A percentile compares a stretch with the other conserved stretches of the same genome.
These are phyloP conservation scores for Ganaspis brasiliensis DNA, from an alignment of 2,888 invertebrate species.

Conservation along the genomic window DNA sequence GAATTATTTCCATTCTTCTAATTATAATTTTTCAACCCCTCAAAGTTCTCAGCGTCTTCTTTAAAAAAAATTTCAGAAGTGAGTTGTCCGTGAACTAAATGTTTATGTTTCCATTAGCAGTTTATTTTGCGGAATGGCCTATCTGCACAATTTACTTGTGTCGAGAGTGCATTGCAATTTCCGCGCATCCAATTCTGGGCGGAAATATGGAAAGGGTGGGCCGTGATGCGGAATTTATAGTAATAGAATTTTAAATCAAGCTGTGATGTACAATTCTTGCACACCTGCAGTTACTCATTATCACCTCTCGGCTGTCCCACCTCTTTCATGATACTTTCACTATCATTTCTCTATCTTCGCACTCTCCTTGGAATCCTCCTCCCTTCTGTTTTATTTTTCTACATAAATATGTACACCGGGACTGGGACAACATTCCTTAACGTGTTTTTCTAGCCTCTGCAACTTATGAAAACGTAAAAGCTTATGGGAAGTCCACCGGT, in stretches of 20 bases:
- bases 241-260: slow-evolving; percentile 43
- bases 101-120: slow-evolving; percentile 28
- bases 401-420: slow-evolving; percentile 39
- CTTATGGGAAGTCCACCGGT: slow-evolving; percentile 54
- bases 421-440: slow-evolving; percentile 54
- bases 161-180: slow-evolving; percentile 25
- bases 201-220: slow-evolving; percentile 24
- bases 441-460: slow-evolving; percentile 53
- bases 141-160: slow-evolving; percentile 27
- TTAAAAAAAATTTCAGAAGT: no score
- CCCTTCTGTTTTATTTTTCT: not conserved
- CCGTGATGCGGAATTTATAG: slow-evolving; percentile 34
- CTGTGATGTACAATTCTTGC: slow-evolving; percentile 9
- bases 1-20: no score
- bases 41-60: no score
- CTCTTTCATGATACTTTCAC: slow-evolving; percentile 17
- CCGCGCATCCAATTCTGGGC: slow-evolving; percentile 17
- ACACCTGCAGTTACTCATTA: not conserved
- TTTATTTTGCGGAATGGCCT: slow-evolving; percentile 3
- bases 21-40: no score
- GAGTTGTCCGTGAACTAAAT: not conserved
- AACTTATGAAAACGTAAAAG: slow-evolving; percentile 67
- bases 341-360: slow-evolving; percentile 8
- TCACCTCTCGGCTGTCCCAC: not conserved
- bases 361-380: not conserved